Conservation (phyloP, 2,113 vertebrate genomes). For the Pelecanoides urinatrix region DNA sequence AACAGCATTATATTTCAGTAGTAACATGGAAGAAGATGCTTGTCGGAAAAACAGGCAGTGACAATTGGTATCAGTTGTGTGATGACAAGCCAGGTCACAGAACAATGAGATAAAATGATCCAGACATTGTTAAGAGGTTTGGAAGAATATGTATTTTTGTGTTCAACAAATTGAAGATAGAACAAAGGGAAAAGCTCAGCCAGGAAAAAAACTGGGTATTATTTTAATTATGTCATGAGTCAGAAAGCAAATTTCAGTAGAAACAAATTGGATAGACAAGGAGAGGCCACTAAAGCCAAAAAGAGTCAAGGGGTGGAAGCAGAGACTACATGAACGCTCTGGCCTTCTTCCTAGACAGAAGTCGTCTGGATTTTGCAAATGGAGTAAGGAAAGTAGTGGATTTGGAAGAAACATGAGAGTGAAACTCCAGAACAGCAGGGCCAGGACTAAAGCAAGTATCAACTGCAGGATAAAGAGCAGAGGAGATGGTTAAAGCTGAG, state of each 20-base stretch:
- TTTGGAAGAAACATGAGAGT: not conserved
- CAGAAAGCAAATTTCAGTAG: not conserved
- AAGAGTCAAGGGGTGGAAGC: not conserved
- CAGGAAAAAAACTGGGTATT: not conserved
- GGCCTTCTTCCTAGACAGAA: not conserved
- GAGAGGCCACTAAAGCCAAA: not conserved
- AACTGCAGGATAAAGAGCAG: not conserved
- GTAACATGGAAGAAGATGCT: not conserved
- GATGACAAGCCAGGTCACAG: not conserved
- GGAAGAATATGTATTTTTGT: not conserved
- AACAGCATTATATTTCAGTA: not conserved
- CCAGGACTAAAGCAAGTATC: not conserved
- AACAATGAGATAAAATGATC: not conserved
- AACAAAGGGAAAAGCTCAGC: not conserved
- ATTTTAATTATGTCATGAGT: not conserved
- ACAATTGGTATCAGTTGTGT: not conserved
- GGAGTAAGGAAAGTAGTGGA: not conserved
- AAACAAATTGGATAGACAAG: not conserved
- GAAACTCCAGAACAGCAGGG: not conserved
- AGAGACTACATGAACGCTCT: not conserved
- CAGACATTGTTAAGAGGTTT: not conserved
- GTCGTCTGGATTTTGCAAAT: not conserved
- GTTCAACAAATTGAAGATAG: not conserved
- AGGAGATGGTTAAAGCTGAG: not conserved
- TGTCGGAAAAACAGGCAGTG: not conserved